Base-by-base conservation (phyloP, 2,888 invertebrate species). In the Schrankia costaestrigalis region DNA sequence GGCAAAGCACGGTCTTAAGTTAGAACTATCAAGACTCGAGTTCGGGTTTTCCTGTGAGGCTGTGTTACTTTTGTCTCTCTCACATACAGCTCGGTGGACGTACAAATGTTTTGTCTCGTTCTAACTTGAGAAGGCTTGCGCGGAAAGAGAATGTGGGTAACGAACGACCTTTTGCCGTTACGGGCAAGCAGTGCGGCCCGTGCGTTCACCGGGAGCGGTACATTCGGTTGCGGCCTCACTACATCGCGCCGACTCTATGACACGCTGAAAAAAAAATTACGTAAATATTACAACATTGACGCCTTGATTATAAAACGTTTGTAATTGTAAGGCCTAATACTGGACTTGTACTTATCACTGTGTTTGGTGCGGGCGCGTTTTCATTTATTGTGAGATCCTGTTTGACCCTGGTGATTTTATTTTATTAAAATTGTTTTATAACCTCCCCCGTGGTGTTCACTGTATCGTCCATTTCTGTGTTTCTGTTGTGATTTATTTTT, bases 91-190 rank as follows among this genome's bases (percentile, higher is more conserved):
- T 46, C 34, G 39, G 45, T 35, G 32, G 54, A 55, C 54, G 58
- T 64, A 54, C 53, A 50, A 46, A 41, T 72, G 39, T 50, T 67
- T 53, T 50, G 48, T 87, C 84, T 73, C 78, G 46, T 54, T 87
- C 76, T 70, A 57, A 72, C 83, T 74, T 77, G 71, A 74, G 79
- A 82, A 86, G 87, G 87, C 87, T 86, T 86, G 87, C 87, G 86
- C 84, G 87, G 82, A 85, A 85, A 86, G 87, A 87, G 87, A 87
- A 85, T 85, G 87, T 86, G 84, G 79, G 78, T 85, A 84, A 84
- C 81, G 84, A 82, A 86, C 86, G 87, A 85, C 87, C 87, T 85
- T 86, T 87, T 78, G 85, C 74, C 75, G 79, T 81, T 85, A 80
- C 72, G 78, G 76, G 76, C 81, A 74, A 73, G 80, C 87, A 87